Base-by-base conservation (phyloP, 92 coral and sea anemone species). In the Epizoanthus stellaris region DNA sequence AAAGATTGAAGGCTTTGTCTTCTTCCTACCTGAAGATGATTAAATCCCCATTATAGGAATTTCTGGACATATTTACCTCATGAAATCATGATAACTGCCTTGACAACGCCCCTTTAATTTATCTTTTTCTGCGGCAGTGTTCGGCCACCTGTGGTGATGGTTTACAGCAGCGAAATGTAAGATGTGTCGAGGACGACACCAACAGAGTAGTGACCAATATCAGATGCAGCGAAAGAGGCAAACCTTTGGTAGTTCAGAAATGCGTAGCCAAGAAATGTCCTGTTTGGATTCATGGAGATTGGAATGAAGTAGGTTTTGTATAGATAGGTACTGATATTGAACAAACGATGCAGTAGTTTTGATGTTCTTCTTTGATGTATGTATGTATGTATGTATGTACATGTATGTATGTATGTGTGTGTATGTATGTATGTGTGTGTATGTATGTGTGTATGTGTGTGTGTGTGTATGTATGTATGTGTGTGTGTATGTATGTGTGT, bases 141-240 rank as follows among this genome's bases (percentile, higher is more conserved):
- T 57, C 81, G 62, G 53, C 66, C 58, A 76, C 81, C 12, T 76
- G 81, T 15, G 81, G 81, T 30, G 81, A 76, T 14, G 81, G 81
- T 14, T 76, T 58, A 38, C 81, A 76, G 52, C 81, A 58, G 67
- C 81, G 81, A 30, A 76, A 43, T 56, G 66, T 57, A 15, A 76
- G 81, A n/a, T 76, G 81, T 58, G 67, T 76, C 40, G 81, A 57
- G 81, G 49, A 76, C 10, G 81, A 23, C 52, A 58, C 81, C 1
- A 54, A 58, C 67, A 64, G 81, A 11, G 81, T 34, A 49, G 62
- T 76, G 60, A 23, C 81, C 47, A 60, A 21, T 21, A 56, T 17
- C 53, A 54, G 49, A 47, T 76, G 81, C 52, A 16, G 54, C 7
- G 67, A 58, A 25, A 58, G 21, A 10, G 60, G 30, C 52, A 76